Conservation (phyloP, 92 coral and sea anemone genomes). For the Zoanthus solanderi region DNA sequence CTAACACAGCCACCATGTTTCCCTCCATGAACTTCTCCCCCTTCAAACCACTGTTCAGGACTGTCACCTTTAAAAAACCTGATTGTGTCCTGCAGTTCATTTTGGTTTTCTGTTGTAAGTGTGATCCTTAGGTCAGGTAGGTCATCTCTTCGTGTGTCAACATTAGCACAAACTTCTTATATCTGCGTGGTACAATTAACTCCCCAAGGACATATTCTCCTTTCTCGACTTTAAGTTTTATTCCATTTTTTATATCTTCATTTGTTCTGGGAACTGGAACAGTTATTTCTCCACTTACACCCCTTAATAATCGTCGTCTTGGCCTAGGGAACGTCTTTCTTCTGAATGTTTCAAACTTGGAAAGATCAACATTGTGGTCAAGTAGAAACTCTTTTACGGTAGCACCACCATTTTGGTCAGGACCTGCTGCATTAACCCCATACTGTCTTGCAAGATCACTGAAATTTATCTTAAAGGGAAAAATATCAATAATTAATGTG, state of each 20-base stretch:
- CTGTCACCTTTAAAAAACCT: too few relatives aligned
- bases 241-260: constrained; percentile 30
- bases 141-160: too few relatives aligned
- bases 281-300: constrained; percentile 45
- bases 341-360: background rate
- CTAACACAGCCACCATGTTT: too few relatives aligned
- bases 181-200: background rate
- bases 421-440: background rate
- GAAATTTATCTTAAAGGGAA: background rate
- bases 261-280: constrained; percentile 57
- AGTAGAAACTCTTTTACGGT: constrained; percentile 19
- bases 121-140: too few relatives aligned
- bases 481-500: background rate
- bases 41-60: too few relatives aligned
- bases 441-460: constrained; percentile 26
- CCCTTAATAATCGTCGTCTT: background rate
- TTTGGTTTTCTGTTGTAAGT: too few relatives aligned
- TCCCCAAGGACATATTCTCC: constrained; percentile 49
- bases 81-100: too few relatives aligned
- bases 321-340: background rate
- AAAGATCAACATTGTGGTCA: constrained; percentile 2
- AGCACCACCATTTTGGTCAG: constrained; percentile 14
- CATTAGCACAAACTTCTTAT: constrained; percentile 35
- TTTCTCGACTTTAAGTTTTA: constrained; percentile 53
- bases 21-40: too few relatives aligned